Conservation (phyloP, 2,113 vertebrate species). For the Scomber japonicus region DNA sequence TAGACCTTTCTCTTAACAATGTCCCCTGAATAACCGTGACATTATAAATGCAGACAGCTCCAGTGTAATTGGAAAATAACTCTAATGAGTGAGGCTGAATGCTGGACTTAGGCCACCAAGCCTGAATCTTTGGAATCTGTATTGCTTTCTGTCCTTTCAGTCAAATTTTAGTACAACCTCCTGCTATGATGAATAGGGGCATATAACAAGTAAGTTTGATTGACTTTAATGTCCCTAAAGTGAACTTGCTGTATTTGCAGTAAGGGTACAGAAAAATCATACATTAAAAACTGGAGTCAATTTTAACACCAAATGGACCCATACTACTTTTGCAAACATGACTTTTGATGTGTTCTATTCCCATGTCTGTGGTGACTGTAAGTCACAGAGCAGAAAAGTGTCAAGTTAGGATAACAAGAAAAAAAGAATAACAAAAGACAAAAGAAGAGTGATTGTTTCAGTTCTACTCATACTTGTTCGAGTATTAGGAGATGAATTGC, state of each 20-base stretch:
- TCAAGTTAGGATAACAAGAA: not conserved
- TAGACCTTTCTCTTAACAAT: slow-evolving; percentile 37
- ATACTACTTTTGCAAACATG: not conserved
- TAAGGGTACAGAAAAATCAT: not conserved
- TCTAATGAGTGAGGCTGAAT: slow-evolving; percentile 57
- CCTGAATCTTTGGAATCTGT: slow-evolving; percentile 22
- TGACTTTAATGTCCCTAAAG: not conserved
- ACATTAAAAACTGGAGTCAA: not conserved
- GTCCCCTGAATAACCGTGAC: slow-evolving; percentile 32
- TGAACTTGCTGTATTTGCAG: not conserved
- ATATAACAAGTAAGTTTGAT: slow-evolving; percentile 2
- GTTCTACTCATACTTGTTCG: slow-evolving; percentile 10
- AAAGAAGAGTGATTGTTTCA: slow-evolving; percentile 20
- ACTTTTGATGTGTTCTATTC: not conserved
- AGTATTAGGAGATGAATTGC: not conserved
- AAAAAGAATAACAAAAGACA: not conserved
- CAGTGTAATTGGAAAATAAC: slow-evolving; percentile 48
- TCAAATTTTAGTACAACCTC: not conserved
- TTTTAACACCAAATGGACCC: not conserved
- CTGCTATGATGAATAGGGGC: not conserved
- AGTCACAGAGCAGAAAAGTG: not conserved
- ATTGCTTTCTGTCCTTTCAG: slow-evolving; percentile 28
- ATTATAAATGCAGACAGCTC: slow-evolving; percentile 57
- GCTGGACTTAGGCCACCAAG: slow-evolving; percentile 30
- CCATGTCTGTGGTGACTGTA: not conserved